Percentiles rank a stretch among this genome's conserved stretches.
Evolutionary conservation across 37 sponge, comb jelly and placozoan species (phyloP).

Genomic region (Spongilla lacustris): DNA sequence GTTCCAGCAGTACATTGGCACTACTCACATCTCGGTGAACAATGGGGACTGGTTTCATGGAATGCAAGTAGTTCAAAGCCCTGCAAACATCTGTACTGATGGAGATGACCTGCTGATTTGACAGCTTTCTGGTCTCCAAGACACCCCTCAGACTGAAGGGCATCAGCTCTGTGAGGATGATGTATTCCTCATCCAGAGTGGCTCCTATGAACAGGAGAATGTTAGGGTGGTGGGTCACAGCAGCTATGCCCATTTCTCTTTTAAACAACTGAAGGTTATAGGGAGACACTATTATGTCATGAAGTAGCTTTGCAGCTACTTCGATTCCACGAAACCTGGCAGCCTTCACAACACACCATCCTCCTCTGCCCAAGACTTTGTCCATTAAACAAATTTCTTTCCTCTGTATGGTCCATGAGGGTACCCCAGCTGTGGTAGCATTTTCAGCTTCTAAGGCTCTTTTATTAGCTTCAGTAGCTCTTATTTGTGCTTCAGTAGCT

Average conservation of each 20-base stretch:
- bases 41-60: conserved; percentile 40
- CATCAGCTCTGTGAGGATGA: conserved; percentile 65
- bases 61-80: conserved; percentile 60
- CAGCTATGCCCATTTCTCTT: conserved; percentile 53
- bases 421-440: neutral
- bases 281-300: conserved; percentile 33
- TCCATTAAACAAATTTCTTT: conserved; percentile 16
- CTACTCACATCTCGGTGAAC: conserved; percentile 66
- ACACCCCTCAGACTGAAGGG: conserved; percentile 32
- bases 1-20: conserved; percentile 40
- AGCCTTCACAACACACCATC: conserved; percentile 31
- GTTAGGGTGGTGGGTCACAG: conserved; percentile 40
- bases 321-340: conserved; percentile 35
- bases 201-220: conserved; percentile 56
- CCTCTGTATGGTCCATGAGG: neutral
- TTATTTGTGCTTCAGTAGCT: neutral
- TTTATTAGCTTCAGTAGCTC: neutral
- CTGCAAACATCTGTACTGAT: conserved; percentile 26
- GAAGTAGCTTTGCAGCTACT: conserved; percentile 53
- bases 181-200: neutral
- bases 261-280: conserved; percentile 43
- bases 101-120: neutral
- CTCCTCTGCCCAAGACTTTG: conserved; percentile 36
- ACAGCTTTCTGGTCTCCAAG: neutral
- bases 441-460: neutral